Conservation (phyloP, 1,140 invertebrate genomes). For the Neodiprion fabricii region DNA sequence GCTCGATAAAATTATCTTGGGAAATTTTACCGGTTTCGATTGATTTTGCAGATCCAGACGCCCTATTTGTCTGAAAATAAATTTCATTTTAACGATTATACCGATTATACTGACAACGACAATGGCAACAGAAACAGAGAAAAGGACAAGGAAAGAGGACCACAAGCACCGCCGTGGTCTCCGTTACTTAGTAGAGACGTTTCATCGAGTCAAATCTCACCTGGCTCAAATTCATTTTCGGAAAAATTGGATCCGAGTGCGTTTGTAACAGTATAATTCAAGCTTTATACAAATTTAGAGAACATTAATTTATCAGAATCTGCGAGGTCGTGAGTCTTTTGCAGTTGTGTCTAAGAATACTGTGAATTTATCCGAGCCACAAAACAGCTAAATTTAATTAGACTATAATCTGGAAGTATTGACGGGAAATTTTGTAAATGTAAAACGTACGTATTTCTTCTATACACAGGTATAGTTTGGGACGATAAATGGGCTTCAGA, state of each 20-base stretch:
- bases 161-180: slow-evolving; percentile 14
- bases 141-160: slow-evolving; percentile 27
- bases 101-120: slow-evolving; percentile 38
- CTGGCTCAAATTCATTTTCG: background rate
- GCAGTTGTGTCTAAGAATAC: background rate
- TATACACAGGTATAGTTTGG: slow-evolving; percentile 50
- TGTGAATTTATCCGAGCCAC: background rate
- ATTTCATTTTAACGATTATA: slow-evolving; percentile 38
- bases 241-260: background rate
- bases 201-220: background rate
- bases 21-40: too few species aligned
- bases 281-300: background rate
- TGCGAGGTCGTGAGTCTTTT: background rate
- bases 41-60: slow-evolving; percentile 17
- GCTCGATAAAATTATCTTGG: too few species aligned
- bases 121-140: background rate
- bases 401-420: too few species aligned
- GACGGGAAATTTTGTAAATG: background rate
- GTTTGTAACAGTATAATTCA: background rate
- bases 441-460: background rate
- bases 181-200: background rate
- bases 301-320: background rate
- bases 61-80: slow-evolving; percentile 33
- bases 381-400: background rate
- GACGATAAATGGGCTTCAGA: slow-evolving; percentile 63